These are phyloP conservation scores for Stratiomys singularior DNA, from an alignment of 2,888 invertebrate species.

Conservation along the genomic window DNA sequence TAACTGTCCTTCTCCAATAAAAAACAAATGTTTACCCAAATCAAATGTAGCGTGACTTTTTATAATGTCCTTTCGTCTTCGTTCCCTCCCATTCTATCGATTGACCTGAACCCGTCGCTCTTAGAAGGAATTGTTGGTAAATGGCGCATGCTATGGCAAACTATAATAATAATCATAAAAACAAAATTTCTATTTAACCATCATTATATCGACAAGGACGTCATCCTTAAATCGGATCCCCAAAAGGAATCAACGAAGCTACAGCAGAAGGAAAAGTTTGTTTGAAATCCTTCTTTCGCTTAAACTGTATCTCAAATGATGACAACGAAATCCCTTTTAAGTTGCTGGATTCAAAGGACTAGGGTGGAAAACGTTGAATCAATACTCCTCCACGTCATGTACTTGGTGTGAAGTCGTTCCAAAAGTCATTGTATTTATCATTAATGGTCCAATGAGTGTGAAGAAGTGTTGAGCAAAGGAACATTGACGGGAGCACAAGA, in stretches of 20 bases:
- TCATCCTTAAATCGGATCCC: neutral
- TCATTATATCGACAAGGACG: neutral
- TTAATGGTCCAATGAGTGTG: neutral
- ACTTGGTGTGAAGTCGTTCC: neutral
- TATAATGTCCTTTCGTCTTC: neutral
- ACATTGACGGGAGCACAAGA: neutral
- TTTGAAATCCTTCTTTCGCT: neutral
- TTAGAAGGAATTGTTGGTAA: neutral
- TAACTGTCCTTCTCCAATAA: neutral
- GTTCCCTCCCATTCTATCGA: neutral
- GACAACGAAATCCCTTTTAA: neutral
- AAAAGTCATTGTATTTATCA: constrained; percentile 3
- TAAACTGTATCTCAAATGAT: neutral
- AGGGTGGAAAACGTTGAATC: neutral
- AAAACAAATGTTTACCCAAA: neutral
- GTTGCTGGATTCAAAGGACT: neutral
- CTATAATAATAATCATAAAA: constrained; percentile 3
- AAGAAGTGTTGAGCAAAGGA: neutral
- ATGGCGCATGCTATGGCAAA: neutral
- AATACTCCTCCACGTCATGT: neutral
- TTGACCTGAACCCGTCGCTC: neutral
- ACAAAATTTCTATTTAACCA: constrained; percentile 9
- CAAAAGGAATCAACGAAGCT: neutral
- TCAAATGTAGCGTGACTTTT: neutral
- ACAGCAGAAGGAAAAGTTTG: too few relatives aligned